Percentiles rank a stretch among this genome's conserved stretches.
phyloP scores from a whole-genome alignment of 1,140 invertebrate genomes.

The Danaus plexippus region DNA sequence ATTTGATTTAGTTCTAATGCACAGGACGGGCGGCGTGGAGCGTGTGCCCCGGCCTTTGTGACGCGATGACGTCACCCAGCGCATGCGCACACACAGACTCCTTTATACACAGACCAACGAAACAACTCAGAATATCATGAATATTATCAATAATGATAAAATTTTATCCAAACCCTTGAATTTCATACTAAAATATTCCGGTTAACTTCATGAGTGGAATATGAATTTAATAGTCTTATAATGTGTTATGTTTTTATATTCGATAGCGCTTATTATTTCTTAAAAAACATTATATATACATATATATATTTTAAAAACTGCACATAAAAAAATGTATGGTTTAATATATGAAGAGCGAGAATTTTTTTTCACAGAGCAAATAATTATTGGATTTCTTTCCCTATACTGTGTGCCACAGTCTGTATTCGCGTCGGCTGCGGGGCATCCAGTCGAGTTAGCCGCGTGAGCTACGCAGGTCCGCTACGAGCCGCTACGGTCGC shows the following conservation, averaged over 20 bases:
- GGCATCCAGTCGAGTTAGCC: slow-evolving; percentile 50
- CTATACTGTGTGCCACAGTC: slow-evolving; percentile 44
- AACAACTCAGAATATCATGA: slow-evolving; percentile 24
- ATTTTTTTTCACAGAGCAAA: too few relatives aligned
- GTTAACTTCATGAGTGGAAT: too few relatives aligned
- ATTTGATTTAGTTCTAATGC: slow-evolving; percentile 14
- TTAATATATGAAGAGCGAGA: too few relatives aligned
- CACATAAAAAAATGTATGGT: too few relatives aligned
- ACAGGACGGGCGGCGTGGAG: slow-evolving; percentile 28
- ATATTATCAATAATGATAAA: too few relatives aligned
- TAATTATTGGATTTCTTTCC: slow-evolving; percentile 24
- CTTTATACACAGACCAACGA: slow-evolving; percentile 44
- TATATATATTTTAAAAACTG: too few relatives aligned
- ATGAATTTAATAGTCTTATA: too few relatives aligned
- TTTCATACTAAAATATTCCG: too few relatives aligned
- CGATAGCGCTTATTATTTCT: too few relatives aligned
- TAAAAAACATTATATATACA: too few relatives aligned
- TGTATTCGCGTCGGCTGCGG: slow-evolving; percentile 44
- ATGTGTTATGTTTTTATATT: too few relatives aligned
- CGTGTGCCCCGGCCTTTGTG: slow-evolving; percentile 32
- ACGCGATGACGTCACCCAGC: slow-evolving; percentile 58
- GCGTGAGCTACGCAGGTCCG: slow-evolving; percentile 48
- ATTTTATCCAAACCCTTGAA: too few relatives aligned
- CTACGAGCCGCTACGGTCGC: slow-evolving; percentile 46
- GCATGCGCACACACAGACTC: slow-evolving; percentile 50